A percentile compares a stretch with the other conserved stretches of the same genome.
These are phyloP conservation scores for Steatocranus sp. DNA, from an alignment of 2,797 vertebrate species.

Conservation along the genomic window DNA sequence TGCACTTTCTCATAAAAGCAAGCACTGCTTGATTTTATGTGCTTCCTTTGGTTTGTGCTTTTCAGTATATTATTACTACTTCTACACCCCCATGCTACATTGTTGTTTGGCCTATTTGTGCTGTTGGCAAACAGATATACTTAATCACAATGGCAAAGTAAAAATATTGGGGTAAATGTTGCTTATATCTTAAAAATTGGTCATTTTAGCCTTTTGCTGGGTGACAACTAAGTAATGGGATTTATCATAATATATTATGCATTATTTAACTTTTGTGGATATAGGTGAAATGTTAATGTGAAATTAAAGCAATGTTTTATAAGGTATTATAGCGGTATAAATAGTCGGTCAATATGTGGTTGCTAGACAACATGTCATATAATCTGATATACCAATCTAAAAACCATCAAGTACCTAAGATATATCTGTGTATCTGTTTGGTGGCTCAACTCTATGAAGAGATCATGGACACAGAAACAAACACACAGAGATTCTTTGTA, in stretches of 20 bases:
- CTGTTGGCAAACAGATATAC: background rate
- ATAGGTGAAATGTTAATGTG: background rate
- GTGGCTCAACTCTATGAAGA: background rate
- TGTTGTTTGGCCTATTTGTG: background rate
- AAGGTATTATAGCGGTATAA: background rate
- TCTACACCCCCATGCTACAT: background rate
- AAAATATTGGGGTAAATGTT: background rate
- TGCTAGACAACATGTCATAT: background rate
- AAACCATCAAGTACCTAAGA: background rate
- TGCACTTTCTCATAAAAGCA: background rate
- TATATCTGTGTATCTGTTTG: background rate
- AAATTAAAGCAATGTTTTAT: background rate
- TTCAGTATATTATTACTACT: background rate
- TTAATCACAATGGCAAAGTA: background rate
- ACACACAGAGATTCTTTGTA: background rate
- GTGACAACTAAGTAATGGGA: background rate
- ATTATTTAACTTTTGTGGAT: background rate
- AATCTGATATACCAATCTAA: background rate
- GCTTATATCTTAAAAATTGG: background rate
- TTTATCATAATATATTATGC: background rate
- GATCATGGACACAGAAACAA: background rate
- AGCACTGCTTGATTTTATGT: background rate
- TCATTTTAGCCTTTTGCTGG: background rate
- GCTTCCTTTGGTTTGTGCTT: background rate
- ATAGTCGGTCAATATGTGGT: background rate